A percentile compares a stretch with the other conserved stretches of the same genome.
Evolutionary conservation across 23 tunicate genomes (phyloP).

Genomic region (Aplidium turbinatum): DNA sequence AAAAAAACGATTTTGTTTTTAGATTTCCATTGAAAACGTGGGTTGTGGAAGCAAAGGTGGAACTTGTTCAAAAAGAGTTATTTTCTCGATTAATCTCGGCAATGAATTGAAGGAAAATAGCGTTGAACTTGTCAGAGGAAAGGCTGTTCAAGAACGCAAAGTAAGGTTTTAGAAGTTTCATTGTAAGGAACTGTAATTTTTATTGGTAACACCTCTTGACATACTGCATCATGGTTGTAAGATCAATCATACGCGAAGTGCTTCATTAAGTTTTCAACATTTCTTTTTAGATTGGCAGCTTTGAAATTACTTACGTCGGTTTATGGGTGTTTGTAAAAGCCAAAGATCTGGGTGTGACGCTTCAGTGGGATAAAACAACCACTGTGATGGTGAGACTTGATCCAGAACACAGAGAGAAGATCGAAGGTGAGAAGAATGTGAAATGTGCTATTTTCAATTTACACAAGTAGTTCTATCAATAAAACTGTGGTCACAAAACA

Average conservation of each 20-base stretch:
- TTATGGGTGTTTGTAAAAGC: slow-evolving; percentile 93
- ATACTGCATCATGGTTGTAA: background rate
- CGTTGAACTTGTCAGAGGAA: slow-evolving; percentile 92
- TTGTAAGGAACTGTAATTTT: background rate
- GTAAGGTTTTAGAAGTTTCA: slow-evolving; percentile 24
- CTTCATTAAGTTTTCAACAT: no score
- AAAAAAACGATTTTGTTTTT: background rate
- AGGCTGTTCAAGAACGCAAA: slow-evolving; percentile 80
- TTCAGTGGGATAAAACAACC: slow-evolving; percentile 93
- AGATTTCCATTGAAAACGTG: slow-evolving; percentile 93
- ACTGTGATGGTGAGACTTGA: slow-evolving; percentile 80
- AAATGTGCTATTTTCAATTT: background rate
- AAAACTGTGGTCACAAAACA: no score
- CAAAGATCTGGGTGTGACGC: slow-evolving; percentile 84
- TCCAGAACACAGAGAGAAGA: slow-evolving; percentile 69
- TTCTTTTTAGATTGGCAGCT: slow-evolving; percentile 69
- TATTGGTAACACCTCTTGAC: background rate
- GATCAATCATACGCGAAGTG: no score
- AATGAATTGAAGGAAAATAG: slow-evolving; percentile 61
- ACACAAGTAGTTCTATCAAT: no score
- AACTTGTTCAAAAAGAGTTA: slow-evolving; percentile 85
- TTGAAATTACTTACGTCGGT: slow-evolving; percentile 93
- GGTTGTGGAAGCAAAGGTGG: slow-evolving; percentile 89
- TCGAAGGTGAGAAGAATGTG: slow-evolving; percentile 64
- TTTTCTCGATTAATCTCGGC: slow-evolving; percentile 84